Evolutionary conservation across 1,140 invertebrate species (phyloP), one percentile per base, ranked within the genome.

Genomic region (Drosophila ohnishii): DNA sequence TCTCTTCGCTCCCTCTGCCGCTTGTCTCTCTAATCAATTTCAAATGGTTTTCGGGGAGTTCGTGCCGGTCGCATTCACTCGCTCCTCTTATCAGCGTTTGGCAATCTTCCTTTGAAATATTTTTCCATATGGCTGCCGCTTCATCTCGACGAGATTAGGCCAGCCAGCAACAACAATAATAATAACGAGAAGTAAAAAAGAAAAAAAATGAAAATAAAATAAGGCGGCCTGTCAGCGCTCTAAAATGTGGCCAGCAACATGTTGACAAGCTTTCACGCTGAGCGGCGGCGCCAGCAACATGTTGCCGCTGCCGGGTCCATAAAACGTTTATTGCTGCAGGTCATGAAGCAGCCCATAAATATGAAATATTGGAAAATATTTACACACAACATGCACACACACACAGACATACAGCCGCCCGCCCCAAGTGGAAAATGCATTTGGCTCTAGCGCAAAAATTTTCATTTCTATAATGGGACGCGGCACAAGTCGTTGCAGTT

Each of bases 41-140:
- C 72, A 86, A 86, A 86, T 86, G 82, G 51, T 77, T 79, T 58
- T 77, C 45, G 74, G 67, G 78, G 73, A 73, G 70, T 73, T 84
- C 80, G 82, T 81, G 82, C 69, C 76, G 76, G 53, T 44, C 75
- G 79, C 75, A 72, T 87, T 82, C 56, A 57, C 70, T 48, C 51
- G 34, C 42, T 77, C 47, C 28, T 11, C 47, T 83, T 88, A 87
- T 87, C 83, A 83, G 84, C 62, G 65, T 77, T 87, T 87, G 79
- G 83, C 83, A 80, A 87, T 87, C 83, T 87, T 75, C 28, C 47
- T 87, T 87, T 87, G 83, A 88, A 87, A 80, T 78, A 79, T 72
- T 87, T 86, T 87, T 83, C 83, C 83, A 87, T 86, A 87, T 87
- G 83, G 75, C 83, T 82, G 59, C 48, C 65, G 81, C 65, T 82